These are phyloP conservation scores for Papilio gigon DNA, from an alignment of 2,888 invertebrate genomes.

Conservation along the genomic window DNA sequence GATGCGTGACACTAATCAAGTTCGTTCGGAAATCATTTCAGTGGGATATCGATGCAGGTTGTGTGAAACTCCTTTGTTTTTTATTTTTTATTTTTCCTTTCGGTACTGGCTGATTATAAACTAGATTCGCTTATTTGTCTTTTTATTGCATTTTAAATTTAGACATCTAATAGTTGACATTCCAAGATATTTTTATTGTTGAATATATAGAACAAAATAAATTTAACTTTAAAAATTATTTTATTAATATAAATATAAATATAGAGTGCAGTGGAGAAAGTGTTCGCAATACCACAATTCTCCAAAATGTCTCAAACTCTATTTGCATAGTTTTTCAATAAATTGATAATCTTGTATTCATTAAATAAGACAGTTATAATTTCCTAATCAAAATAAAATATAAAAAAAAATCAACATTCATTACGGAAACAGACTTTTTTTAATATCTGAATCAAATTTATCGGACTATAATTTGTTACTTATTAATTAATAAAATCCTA, in stretches of 20 bases:
- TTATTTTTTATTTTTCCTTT: not conserved
- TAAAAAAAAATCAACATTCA: not conserved
- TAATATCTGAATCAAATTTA: too few species aligned
- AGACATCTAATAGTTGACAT: not conserved
- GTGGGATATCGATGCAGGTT: conserved; percentile 69
- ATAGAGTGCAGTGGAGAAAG: conserved; percentile 52
- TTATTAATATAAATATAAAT: not conserved
- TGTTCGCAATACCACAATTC: conserved; percentile 55
- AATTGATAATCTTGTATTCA: conserved; percentile 15
- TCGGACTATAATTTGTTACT: too few species aligned
- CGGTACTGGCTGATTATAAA: not conserved
- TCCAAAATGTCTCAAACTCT: conserved; percentile 56
- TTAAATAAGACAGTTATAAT: not conserved
- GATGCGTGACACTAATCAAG: conserved; percentile 57
- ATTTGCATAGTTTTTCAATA: conserved; percentile 50
- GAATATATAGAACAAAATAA: not conserved
- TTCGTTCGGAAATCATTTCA: conserved; percentile 52
- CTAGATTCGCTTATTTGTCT: not conserved
- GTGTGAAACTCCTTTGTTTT: conserved; percentile 52
- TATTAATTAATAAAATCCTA: too few species aligned
- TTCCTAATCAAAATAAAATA: not conserved
- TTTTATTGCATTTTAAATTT: conserved; percentile 1
- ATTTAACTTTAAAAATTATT: not conserved
- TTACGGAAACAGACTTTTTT: not conserved
- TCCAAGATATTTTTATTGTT: conserved; percentile 1